Conservation (phyloP, 2,113 vertebrate genomes). For the Rattus norvegicus region DNA sequence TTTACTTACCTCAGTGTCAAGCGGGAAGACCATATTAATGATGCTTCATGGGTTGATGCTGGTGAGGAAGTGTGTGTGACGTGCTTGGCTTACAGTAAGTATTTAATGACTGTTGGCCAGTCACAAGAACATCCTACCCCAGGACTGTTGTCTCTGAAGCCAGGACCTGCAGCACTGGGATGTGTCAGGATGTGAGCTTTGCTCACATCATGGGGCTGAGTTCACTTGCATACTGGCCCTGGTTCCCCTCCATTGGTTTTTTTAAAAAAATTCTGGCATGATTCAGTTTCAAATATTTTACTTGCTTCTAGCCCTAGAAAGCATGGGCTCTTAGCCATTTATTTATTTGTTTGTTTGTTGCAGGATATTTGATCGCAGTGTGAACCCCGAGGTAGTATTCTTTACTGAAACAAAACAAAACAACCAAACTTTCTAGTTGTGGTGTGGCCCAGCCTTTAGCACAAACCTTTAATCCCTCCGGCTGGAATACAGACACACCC, state of each 20-base stretch:
- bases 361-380: too few relatives aligned
- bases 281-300: conserved; percentile 12
- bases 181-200: background rate
- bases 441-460: too few relatives aligned
- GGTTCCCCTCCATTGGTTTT: background rate
- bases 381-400: too few relatives aligned
- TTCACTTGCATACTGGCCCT: background rate
- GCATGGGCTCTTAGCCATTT: background rate
- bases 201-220: background rate
- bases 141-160: background rate
- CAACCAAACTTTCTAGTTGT: too few relatives aligned
- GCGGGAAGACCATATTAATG: background rate
- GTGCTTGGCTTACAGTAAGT: background rate
- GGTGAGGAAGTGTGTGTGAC: background rate
- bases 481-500: too few relatives aligned
- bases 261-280: background rate
- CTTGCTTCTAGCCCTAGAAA: background rate
- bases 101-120: background rate
- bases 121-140: background rate
- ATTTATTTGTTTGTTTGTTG: background rate
- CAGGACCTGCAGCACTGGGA: background rate
- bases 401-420: too few relatives aligned
- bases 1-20: background rate
- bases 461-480: too few relatives aligned
- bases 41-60: background rate